Conservation (phyloP, 1,140 invertebrate species). For the Diachasmimorpha longicaudata region DNA sequence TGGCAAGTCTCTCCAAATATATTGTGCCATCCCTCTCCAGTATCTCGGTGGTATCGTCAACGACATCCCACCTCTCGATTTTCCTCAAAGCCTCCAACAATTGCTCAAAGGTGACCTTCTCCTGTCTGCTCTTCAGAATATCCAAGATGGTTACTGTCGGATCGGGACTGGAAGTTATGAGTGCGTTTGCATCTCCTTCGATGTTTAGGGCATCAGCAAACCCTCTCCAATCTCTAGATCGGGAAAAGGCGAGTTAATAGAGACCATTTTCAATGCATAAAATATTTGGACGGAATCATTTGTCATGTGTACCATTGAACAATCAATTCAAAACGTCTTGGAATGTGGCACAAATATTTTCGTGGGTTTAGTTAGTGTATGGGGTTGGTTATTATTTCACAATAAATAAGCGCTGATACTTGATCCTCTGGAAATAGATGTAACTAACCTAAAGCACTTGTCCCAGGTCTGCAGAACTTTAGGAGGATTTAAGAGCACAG, state of each 20-base stretch:
- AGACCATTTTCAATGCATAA: too few relatives aligned
- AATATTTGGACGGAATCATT: too few relatives aligned
- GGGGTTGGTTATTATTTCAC: not conserved
- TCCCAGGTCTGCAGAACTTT: not conserved
- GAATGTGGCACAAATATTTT: too few relatives aligned
- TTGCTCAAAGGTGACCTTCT: constrained; percentile 59
- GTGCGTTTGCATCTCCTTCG: constrained; percentile 56
- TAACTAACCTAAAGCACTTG: not conserved
- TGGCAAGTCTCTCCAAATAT: constrained; percentile 45
- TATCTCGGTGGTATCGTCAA: constrained; percentile 65
- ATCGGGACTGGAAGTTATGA: constrained; percentile 59
- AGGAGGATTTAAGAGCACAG: not conserved
- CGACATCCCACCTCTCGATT: constrained; percentile 72
- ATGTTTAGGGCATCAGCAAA: constrained; percentile 66
- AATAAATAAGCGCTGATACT: not conserved
- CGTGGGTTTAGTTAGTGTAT: too few relatives aligned
- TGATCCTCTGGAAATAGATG: not conserved
- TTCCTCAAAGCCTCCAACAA: constrained; percentile 64
- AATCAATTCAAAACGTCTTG: too few relatives aligned
- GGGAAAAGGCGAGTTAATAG: not conserved
- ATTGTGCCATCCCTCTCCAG: constrained; percentile 60
- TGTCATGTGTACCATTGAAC: too few relatives aligned
- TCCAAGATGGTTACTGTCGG: constrained; percentile 64
- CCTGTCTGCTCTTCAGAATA: constrained; percentile 56
- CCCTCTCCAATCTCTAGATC: constrained; percentile 72